phyloP scores from a whole-genome alignment of 2,888 invertebrate genomes.

The Exocentrus adspersus region DNA sequence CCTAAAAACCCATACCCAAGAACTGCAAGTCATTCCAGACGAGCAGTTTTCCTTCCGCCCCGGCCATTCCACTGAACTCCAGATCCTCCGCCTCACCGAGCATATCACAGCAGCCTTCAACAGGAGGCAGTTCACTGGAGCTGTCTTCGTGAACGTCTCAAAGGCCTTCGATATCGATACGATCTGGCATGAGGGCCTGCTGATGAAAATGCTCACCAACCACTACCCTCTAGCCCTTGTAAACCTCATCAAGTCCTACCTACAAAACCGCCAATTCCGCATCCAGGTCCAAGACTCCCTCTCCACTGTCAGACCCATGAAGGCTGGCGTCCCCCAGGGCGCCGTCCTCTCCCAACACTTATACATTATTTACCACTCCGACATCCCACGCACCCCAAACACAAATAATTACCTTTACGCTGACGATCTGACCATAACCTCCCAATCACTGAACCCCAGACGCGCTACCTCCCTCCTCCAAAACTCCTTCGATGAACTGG shows the following conservation, averaged over 20 bases:
- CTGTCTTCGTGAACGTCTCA: background rate
- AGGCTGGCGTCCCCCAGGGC: background rate
- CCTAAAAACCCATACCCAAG: too few relatives aligned
- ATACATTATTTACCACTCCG: background rate
- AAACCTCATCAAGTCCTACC: too few relatives aligned
- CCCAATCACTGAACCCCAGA: background rate
- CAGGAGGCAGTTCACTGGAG: too few relatives aligned
- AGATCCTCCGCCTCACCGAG: too few relatives aligned
- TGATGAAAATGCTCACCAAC: background rate
- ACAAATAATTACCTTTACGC: background rate
- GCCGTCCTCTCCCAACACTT: background rate
- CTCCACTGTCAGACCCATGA: background rate
- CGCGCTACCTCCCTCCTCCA: background rate
- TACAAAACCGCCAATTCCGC: background rate
- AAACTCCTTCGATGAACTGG: background rate
- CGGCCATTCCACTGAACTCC: too few relatives aligned
- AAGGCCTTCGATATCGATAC: background rate
- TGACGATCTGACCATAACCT: too few relatives aligned
- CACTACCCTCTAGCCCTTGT: background rate
- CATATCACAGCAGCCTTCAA: too few relatives aligned
- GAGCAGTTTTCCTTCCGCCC: too few relatives aligned
- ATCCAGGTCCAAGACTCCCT: background rate
- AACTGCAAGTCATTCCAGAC: too few relatives aligned
- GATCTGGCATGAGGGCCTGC: background rate
- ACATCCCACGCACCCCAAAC: background rate